Percentiles rank a stretch among this genome's conserved stretches.
These are phyloP conservation scores for Metalampra italica DNA, from an alignment of 2,888 invertebrate genomes.

Conservation along the genomic window DNA sequence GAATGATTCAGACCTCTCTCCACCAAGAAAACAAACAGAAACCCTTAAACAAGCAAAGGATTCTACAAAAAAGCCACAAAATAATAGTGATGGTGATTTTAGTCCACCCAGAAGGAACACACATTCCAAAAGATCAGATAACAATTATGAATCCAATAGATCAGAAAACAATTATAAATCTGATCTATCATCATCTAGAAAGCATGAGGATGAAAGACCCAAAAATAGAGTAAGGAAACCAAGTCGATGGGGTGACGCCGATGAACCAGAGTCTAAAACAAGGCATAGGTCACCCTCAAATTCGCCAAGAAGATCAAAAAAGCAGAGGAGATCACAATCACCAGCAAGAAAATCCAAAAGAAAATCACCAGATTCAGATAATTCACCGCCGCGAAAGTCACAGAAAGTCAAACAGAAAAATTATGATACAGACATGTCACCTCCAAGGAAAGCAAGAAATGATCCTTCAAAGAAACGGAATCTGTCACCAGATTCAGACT, in stretches of 20 bases:
- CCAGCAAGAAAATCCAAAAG: slow-evolving; percentile 18
- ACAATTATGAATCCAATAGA: slow-evolving; percentile 23
- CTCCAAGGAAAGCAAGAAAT: slow-evolving; percentile 38
- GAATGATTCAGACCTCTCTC: slow-evolving; percentile 41
- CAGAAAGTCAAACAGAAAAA: slow-evolving; percentile 3
- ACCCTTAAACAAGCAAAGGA: slow-evolving; percentile 8
- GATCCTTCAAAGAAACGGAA: slow-evolving; percentile 14
- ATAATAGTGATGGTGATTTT: slow-evolving; percentile 50
- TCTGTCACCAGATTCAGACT: slow-evolving; percentile 32
- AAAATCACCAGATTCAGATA: slow-evolving; percentile 21
- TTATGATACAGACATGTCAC: slow-evolving; percentile 40
- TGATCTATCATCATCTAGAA: slow-evolving; percentile 21
- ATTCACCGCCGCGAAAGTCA: slow-evolving; percentile 23
- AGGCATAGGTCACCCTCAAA: slow-evolving; percentile 4
- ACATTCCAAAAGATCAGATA: slow-evolving; percentile 16
- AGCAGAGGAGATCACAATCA: slow-evolving; percentile 9
- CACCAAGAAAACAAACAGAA: slow-evolving; percentile 23
- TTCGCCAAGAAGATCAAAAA: slow-evolving; percentile 14
- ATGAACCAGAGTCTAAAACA: slow-evolving; percentile 6
- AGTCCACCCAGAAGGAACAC: slow-evolving; percentile 49
- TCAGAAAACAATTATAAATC: slow-evolving; percentile 23
- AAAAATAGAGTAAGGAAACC: slow-evolving; percentile 32
- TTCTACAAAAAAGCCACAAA: slow-evolving; percentile 16
- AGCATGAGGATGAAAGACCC: slow-evolving; percentile 10
- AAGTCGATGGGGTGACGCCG: slow-evolving; percentile 41